Evolutionary conservation across 1,140 invertebrate species (phyloP).

Genomic region (Drosophila ercepeae): DNA sequence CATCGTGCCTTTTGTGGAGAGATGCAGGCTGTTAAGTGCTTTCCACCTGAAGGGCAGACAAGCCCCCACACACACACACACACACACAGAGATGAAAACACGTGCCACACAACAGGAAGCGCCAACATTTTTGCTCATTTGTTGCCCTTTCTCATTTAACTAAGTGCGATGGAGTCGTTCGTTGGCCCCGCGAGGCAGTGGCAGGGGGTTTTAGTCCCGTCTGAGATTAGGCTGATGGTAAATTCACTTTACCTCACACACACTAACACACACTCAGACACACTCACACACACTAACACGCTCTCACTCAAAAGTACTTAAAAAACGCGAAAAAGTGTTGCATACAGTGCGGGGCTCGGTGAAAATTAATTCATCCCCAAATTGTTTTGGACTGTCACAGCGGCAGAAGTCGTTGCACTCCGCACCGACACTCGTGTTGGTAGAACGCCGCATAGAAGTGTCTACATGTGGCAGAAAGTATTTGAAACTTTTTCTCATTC

Average conservation of each 20-base stretch:
- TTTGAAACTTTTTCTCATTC: constrained; percentile 57
- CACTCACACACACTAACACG: not conserved
- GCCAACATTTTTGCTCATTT: constrained; percentile 67
- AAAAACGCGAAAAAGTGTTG: constrained; percentile 31
- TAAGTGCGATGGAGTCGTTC: constrained; percentile 75
- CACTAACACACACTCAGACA: not conserved
- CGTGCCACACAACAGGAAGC: constrained; percentile 49
- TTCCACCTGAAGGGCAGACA: constrained; percentile 67
- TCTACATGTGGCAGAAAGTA: constrained; percentile 65
- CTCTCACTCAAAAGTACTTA: constrained; percentile 2
- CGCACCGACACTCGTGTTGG: constrained; percentile 31
- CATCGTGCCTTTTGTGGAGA: constrained; percentile 7
- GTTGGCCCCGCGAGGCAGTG: constrained; percentile 34
- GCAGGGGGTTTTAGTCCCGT: not conserved
- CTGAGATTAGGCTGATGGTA: constrained; percentile 61
- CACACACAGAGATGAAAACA: constrained; percentile 14
- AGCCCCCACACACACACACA: constrained; percentile 8
- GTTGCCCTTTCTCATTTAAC: constrained; percentile 72
- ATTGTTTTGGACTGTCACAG: constrained; percentile 56
- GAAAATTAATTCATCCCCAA: constrained; percentile 59
- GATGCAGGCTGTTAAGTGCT: constrained; percentile 61
- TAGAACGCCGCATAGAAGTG: constrained; percentile 42
- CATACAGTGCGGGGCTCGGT: constrained; percentile 15
- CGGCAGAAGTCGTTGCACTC: constrained; percentile 71
- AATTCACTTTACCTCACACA: constrained; percentile 47